Evolutionary conservation across 2,797 vertebrate species (phyloP), one percentile per base, ranked within the genome.

Genomic region (Lepilemur ruficaudatus): DNA sequence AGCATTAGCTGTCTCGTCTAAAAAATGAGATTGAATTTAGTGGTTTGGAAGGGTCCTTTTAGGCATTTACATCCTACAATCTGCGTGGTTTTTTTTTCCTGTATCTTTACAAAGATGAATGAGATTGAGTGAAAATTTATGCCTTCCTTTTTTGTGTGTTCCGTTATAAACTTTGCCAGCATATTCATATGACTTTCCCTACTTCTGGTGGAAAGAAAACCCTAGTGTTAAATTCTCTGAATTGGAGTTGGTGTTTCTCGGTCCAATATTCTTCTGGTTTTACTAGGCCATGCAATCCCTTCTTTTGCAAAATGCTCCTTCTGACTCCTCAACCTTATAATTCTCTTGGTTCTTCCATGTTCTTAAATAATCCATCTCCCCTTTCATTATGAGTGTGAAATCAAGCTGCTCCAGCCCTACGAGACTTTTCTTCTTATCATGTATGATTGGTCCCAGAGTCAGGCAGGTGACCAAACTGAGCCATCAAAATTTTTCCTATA

Each of bases 401-500:
- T 80, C 55, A 52, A 85, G 20, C 35, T 43, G 35, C 17, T 92
- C 63, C 23, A 48, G 18, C 14, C 6, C 30, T 20, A 14, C 11
- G 43, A 41, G 2, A 38, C 80, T 46, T 80, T 70, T 82, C 59
- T 83, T n/a, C 41, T 57, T n/a, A 79, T 95, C 28, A 32, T 89
- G 17, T 55, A 1, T 55, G 78, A 82, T 75, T 89, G 73, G 55
- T 92, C 1, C 17, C 69, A n/a, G 76, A 95, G 23, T 89, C 63
- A 93, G 48, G 14, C 91, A 83, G 61, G 69, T 86, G 65, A 96
- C 65, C 20, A 48, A 61, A 61, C 6, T 7, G 41, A 32, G 46
- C 38, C 50, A 87, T 69, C 52, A 69, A 41, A 41, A 23, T 23
- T 93, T 83, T 96, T 86, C 91, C 96, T 86, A 59, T 91, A 72